These are phyloP conservation scores for Triplophysa rosa DNA, from an alignment of 2,113 vertebrate species.

Conservation along the genomic window DNA sequence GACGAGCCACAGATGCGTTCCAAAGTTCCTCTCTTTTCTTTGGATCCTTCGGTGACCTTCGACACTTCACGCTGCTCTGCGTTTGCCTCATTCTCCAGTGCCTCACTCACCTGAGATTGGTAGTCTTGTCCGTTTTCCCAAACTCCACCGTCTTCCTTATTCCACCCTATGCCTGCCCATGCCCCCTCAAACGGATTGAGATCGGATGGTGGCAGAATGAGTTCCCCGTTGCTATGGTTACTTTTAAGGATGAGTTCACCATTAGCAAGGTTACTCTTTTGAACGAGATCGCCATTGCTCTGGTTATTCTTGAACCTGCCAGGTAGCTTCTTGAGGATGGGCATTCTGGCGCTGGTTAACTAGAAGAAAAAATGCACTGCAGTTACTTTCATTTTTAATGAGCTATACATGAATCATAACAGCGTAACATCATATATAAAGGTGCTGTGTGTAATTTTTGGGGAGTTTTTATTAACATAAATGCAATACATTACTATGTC, in stretches of 20 bases:
- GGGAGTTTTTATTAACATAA: too few species aligned
- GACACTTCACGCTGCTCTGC: constrained; percentile 67
- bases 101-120: constrained; percentile 70
- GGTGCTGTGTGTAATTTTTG: too few species aligned
- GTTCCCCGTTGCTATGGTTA: constrained; percentile 49
- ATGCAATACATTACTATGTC: too few species aligned
- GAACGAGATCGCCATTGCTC: constrained; percentile 32
- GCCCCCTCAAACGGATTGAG: constrained; percentile 83
- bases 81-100: constrained; percentile 75
- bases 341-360: constrained; percentile 73
- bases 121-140: constrained; percentile 63
- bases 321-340: constrained; percentile 80
- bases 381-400: background rate
- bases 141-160: constrained; percentile 62
- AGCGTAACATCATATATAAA: too few species aligned
- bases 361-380: constrained; percentile 49
- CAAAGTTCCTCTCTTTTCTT: constrained; percentile 77
- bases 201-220: constrained; percentile 57
- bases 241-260: constrained; percentile 57
- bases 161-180: constrained; percentile 66
- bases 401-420: background rate
- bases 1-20: constrained; percentile 82
- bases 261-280: constrained; percentile 55
- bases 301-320: constrained; percentile 71
- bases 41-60: constrained; percentile 62